Conservation (phyloP, 2,888 invertebrate species). For the Cheilosia impressa region DNA sequence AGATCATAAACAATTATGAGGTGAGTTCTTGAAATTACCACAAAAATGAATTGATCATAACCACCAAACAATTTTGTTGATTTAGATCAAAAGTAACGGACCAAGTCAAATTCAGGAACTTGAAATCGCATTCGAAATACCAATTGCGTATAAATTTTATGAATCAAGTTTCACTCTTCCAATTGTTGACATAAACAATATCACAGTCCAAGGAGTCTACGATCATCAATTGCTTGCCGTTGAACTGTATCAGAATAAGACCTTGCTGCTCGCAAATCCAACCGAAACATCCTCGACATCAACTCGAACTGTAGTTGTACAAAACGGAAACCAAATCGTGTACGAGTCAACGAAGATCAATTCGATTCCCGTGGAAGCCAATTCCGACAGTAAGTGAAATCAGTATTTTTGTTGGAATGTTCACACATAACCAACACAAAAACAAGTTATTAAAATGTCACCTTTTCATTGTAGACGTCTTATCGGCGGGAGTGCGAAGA, state of each 20-base stretch:
- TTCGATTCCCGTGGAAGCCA: conserved; percentile 46
- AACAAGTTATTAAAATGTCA: not conserved
- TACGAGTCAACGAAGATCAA: conserved; percentile 34
- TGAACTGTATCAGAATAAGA: conserved; percentile 81
- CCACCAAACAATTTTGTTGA: not conserved
- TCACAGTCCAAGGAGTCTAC: conserved; percentile 81
- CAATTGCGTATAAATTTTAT: conserved; percentile 81
- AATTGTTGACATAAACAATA: conserved; percentile 81
- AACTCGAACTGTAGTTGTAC: conserved; percentile 66
- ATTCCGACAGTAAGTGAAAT: conserved; percentile 49
- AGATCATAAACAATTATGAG: conserved; percentile 81
- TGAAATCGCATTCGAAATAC: conserved; percentile 81
- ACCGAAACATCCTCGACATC: conserved; percentile 78
- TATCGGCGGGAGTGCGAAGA: conserved; percentile 61
- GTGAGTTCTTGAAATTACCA: conserved; percentile 59
- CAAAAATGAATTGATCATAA: not conserved
- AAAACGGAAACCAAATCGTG: conserved; percentile 69
- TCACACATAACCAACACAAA: too few species aligned
- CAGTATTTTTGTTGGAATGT: not conserved
- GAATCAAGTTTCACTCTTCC: conserved; percentile 79
- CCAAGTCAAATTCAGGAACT: conserved; percentile 82
- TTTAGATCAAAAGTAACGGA: conserved; percentile 81
- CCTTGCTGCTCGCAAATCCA: conserved; percentile 80
- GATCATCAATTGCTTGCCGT: conserved; percentile 80
- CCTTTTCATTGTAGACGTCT: conserved; percentile 72